Conservation (phyloP, 2,113 vertebrate species). For the Myrmophylax atrothorax region DNA sequence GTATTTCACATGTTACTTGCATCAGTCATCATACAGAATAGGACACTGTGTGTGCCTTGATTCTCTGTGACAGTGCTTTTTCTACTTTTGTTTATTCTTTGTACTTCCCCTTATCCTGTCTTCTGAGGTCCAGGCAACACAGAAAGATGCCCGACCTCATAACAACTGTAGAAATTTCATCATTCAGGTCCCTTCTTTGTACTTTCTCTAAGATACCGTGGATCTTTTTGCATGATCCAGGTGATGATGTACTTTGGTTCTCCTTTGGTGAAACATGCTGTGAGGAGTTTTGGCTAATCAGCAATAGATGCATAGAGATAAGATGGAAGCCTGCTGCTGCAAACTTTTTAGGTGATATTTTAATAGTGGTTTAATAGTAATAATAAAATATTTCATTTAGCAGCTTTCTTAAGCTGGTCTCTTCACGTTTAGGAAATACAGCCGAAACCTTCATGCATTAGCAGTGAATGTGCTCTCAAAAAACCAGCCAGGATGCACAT, state of each 20-base stretch:
- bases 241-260: neutral
- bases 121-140: neutral
- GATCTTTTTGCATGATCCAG: neutral
- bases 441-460: neutral
- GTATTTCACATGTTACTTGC: neutral
- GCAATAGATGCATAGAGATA: accelerated
- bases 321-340: neutral
- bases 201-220: neutral
- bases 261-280: neutral
- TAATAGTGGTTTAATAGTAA: neutral
- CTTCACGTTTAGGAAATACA: neutral
- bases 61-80: neutral
- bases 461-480: neutral
- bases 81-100: neutral
- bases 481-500: accelerated
- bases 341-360: neutral
- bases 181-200: neutral
- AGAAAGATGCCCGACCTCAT: neutral
- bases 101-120: neutral
- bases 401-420: neutral
- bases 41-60: neutral
- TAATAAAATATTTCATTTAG: neutral
- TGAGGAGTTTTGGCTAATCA: neutral
- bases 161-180: neutral
- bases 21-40: neutral